Conservation (phyloP, 2,888 invertebrate species). For the Papilio elwesi region DNA sequence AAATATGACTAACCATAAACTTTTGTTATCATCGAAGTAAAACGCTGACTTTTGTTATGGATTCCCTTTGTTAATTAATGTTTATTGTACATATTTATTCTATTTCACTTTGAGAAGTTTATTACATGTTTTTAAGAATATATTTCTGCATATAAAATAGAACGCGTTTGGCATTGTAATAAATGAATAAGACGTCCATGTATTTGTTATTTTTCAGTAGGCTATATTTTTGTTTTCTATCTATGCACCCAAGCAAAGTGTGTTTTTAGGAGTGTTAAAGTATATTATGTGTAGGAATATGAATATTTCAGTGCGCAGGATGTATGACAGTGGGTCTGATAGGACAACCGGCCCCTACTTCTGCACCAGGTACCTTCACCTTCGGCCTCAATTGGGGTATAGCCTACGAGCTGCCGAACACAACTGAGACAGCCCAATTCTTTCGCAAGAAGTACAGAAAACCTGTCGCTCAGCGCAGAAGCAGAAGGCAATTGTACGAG, state of each 20-base stretch:
- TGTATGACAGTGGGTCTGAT: conserved; percentile 85
- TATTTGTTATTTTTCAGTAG: too few species aligned
- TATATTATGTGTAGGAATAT: neutral
- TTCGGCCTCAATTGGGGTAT: conserved; percentile 89
- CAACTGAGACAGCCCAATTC: conserved; percentile 72
- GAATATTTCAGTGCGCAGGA: conserved; percentile 74
- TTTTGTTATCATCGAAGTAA: conserved; percentile 13
- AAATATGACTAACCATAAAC: conserved; percentile 17
- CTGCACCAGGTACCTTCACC: conserved; percentile 82
- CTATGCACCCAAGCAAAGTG: too few species aligned
- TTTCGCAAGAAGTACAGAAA: conserved; percentile 63
- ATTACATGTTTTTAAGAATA: too few species aligned
- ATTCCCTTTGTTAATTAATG: neutral
- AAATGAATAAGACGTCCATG: too few species aligned
- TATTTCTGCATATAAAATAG: too few species aligned
- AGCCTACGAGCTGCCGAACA: conserved; percentile 86
- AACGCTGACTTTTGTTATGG: conserved; percentile 4
- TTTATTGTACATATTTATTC: neutral
- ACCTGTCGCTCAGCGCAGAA: conserved; percentile 83
- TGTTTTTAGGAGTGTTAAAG: too few species aligned
- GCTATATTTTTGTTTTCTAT: conserved; percentile 6
- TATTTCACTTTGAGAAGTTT: too few species aligned
- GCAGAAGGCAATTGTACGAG: conserved; percentile 87
- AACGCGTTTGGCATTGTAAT: too few species aligned
- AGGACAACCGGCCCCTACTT: conserved; percentile 81